Percentiles rank a stretch among this genome's conserved stretches.
These are phyloP conservation scores for Takifugu ocellatus DNA, from an alignment of 2,797 vertebrate species.

Conservation along the genomic window DNA sequence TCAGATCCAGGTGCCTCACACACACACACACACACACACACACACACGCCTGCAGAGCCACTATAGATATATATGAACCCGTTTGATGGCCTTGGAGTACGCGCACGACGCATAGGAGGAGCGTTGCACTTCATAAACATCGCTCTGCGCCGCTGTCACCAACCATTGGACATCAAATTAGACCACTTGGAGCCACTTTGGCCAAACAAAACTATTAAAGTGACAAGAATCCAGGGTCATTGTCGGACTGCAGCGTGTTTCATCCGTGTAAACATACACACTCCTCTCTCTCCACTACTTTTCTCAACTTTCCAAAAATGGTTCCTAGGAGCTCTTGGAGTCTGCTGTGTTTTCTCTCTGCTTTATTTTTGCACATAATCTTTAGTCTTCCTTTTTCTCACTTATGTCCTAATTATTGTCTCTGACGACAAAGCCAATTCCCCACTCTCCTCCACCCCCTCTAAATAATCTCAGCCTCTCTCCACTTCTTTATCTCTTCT, in stretches of 20 bases:
- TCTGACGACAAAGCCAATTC: slow-evolving; percentile 4
- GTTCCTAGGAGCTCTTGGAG: slow-evolving; percentile 14
- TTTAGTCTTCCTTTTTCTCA: not conserved
- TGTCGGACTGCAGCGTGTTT: slow-evolving; percentile 22
- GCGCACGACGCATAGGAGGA: slow-evolving; percentile 3
- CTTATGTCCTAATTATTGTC: not conserved
- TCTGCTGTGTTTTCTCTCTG: not conserved
- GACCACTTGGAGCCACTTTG: slow-evolving; percentile 21
- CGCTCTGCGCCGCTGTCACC: slow-evolving; percentile 47
- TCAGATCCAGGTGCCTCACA: not conserved
- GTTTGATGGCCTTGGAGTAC: slow-evolving; percentile 9
- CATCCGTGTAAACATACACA: slow-evolving; percentile 1
- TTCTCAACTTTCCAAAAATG: not conserved
- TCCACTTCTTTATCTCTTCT: slow-evolving; percentile 3
- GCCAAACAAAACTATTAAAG: slow-evolving; percentile 21
- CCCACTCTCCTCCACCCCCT: slow-evolving; percentile 4
- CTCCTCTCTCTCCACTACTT: slow-evolving; percentile 1
- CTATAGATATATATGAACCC: not conserved
- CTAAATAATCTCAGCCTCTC: slow-evolving; percentile 16
- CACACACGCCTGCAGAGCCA: not conserved
- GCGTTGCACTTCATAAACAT: slow-evolving; percentile 6
- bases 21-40: slow-evolving; percentile 1
- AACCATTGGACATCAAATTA: slow-evolving; percentile 62
- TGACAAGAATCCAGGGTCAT: slow-evolving; percentile 31
- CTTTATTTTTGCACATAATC: slow-evolving; percentile 1